Evolutionary conservation across 2,888 invertebrate genomes (phyloP).

Genomic region (Nomada flava): DNA sequence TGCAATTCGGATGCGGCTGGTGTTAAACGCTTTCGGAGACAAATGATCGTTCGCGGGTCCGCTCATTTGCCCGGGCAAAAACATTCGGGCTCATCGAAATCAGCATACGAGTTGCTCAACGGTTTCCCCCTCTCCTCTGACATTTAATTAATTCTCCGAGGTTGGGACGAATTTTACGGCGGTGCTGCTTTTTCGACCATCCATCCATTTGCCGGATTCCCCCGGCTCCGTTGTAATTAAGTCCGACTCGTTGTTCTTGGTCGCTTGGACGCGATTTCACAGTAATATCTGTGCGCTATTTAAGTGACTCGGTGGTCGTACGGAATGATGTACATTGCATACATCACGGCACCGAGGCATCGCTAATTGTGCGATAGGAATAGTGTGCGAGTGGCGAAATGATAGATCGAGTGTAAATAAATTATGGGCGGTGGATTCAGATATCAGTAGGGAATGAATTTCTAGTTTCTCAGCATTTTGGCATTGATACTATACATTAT

Average conservation of each 20-base stretch:
- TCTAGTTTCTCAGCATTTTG: not conserved
- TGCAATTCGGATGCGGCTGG: slow-evolving; percentile 63
- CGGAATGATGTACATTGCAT: not conserved
- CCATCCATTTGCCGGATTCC: slow-evolving; percentile 8
- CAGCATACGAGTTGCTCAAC: slow-evolving; percentile 13
- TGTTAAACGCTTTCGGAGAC: slow-evolving; percentile 48
- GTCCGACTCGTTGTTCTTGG: not conserved
- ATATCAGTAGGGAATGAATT: not conserved
- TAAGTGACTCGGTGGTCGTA: not conserved
- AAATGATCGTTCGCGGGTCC: slow-evolving; percentile 32
- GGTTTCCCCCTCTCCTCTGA: not conserved
- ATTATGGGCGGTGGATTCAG: not conserved
- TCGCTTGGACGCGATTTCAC: not conserved
- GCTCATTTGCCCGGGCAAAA: not conserved
- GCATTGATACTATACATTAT: too few species aligned
- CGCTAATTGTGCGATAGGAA: not conserved
- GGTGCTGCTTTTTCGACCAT: slow-evolving; percentile 12
- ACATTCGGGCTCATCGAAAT: slow-evolving; percentile 41
- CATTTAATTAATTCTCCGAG: slow-evolving; percentile 55
- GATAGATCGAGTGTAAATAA: not conserved
- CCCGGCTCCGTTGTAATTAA: slow-evolving; percentile 37
- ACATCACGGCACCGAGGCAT: not conserved
- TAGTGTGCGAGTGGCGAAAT: not conserved
- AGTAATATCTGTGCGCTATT: not conserved
- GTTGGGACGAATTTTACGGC: slow-evolving; percentile 8